Percentiles rank a stretch among this genome's conserved stretches.
phyloP scores from a whole-genome alignment of 2,113 vertebrate genomes.

The Spheniscus mendiculus region DNA sequence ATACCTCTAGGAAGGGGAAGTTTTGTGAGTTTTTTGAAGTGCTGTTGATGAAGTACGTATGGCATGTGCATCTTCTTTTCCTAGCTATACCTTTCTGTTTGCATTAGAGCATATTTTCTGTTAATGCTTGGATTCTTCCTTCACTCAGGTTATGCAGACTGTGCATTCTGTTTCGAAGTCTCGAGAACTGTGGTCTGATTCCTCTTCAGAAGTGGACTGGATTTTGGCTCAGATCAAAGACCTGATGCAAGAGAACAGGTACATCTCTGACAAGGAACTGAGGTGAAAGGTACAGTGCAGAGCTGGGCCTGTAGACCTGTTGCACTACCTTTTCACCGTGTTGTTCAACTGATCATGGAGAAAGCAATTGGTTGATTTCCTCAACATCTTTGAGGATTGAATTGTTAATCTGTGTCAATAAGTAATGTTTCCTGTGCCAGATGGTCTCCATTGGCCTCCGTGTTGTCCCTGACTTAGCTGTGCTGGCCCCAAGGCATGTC shows the following conservation, averaged over 20 bases:
- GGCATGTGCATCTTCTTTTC: background rate
- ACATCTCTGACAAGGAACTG: background rate
- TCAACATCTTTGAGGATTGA: too few relatives aligned
- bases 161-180: constrained; percentile 53
- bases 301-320: background rate
- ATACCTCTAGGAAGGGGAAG: background rate
- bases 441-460: background rate
- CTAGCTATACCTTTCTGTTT: background rate
- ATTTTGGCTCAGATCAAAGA: constrained; percentile 88
- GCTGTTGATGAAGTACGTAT: background rate
- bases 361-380: background rate
- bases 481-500: background rate
- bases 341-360: background rate
- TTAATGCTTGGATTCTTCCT: background rate
- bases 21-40: background rate
- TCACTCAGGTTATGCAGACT: constrained; percentile 70
- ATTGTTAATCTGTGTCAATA: background rate
- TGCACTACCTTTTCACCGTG: background rate
- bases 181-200: constrained; percentile 67
- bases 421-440: background rate
- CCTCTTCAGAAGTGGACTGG: constrained; percentile 85
- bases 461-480: background rate
- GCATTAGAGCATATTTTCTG: background rate
- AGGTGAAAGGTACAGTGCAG: background rate
- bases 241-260: constrained; percentile 83